phyloP scores from a whole-genome alignment of 1,140 invertebrate genomes.

The Phenacoccus solenopsis region DNA sequence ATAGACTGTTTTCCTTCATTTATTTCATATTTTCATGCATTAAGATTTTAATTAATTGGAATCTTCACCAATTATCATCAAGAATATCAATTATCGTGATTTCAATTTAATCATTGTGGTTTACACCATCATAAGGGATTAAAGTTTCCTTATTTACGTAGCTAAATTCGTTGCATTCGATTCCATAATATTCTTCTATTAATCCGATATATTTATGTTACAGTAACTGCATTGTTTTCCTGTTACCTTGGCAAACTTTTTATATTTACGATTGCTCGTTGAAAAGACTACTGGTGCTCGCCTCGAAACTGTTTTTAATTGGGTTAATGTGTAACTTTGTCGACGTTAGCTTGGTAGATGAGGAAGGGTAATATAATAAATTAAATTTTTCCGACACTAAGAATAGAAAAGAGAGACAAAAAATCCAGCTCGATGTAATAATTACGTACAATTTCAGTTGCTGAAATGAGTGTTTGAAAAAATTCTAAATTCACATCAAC shows the following conservation, averaged over 20 bases:
- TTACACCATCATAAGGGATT: not conserved
- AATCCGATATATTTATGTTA: not conserved
- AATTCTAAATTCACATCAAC: not conserved
- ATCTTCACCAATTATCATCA: not conserved
- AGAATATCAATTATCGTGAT: not conserved
- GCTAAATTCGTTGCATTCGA: not conserved
- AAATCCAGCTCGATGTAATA: not conserved
- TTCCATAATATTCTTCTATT: not conserved
- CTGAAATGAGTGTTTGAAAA: not conserved
- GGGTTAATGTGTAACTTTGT: slow-evolving; percentile 1
- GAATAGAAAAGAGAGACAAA: not conserved
- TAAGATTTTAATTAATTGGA: too few species aligned
- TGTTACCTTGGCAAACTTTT: not conserved
- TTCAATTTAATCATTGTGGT: not conserved
- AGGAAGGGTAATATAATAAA: not conserved
- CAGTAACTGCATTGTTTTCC: not conserved
- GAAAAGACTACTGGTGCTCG: not conserved
- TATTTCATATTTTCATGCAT: too few species aligned
- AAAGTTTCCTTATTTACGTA: not conserved
- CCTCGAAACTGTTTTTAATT: not conserved
- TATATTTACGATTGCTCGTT: not conserved
- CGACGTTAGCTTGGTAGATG: not conserved
- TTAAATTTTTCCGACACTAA: not conserved
- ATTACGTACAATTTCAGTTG: not conserved
- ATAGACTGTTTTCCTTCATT: too few species aligned